Evolutionary conservation across 2,888 invertebrate species (phyloP).

Genomic region (Epirrita christyi): DNA sequence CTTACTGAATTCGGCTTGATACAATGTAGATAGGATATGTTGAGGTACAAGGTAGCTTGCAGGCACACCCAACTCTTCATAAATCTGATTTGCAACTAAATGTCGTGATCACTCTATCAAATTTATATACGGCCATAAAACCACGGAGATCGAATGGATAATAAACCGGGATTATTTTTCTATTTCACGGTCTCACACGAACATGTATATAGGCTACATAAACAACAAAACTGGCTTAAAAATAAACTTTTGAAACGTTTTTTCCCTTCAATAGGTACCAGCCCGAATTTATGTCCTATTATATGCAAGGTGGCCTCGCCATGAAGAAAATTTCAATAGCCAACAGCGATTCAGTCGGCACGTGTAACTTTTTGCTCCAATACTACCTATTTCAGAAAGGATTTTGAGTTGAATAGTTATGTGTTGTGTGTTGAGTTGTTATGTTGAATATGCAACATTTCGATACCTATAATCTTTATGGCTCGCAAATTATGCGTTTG

Average conservation of each 20-base stretch:
- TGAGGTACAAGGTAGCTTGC: constrained; percentile 50
- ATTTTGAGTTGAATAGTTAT: constrained; percentile 74
- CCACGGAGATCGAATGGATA: constrained; percentile 55
- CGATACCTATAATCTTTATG: constrained; percentile 59
- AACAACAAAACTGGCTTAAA: constrained; percentile 22
- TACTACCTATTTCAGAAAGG: constrained; percentile 65
- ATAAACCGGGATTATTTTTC: constrained; percentile 52
- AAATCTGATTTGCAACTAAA: constrained; percentile 49
- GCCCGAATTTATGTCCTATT: constrained; percentile 71
- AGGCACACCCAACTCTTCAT: constrained; percentile 47
- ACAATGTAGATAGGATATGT: constrained; percentile 62
- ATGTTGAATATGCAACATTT: constrained; percentile 79
- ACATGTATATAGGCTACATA: constrained; percentile 29
- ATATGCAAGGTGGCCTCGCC: constrained; percentile 70
- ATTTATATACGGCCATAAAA: constrained; percentile 52
- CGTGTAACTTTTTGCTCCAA: constrained; percentile 82
- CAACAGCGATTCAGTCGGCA: constrained; percentile 75
- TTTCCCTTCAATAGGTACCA: constrained; percentile 53
- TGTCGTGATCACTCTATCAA: constrained; percentile 54
- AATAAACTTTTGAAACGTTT: constrained; percentile 41
- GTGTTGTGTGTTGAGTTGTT: no score
- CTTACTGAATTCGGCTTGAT: constrained; percentile 53
- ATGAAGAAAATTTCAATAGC: constrained; percentile 81
- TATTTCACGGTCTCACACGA: constrained; percentile 56
- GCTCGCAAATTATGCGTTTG: constrained; percentile 50